phyloP scores from a whole-genome alignment of 1,140 invertebrate genomes.

The Solen grandis region DNA sequence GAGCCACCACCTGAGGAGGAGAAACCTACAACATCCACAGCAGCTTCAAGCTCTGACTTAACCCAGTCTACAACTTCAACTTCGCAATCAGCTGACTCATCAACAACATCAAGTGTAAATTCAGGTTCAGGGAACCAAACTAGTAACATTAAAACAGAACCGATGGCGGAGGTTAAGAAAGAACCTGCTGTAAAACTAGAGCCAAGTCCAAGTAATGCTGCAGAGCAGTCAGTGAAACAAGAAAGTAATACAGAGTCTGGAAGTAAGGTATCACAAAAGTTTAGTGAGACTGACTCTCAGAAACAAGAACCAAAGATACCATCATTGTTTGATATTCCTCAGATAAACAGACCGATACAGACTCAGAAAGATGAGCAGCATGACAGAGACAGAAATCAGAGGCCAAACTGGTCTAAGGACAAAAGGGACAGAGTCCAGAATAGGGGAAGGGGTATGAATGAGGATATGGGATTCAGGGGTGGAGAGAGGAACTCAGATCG shows the following conservation, averaged over 20 bases:
- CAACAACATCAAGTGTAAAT: not conserved
- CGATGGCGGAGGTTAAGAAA: not conserved
- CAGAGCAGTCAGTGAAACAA: not conserved
- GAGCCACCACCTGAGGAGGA: constrained; percentile 45
- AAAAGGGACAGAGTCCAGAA: not conserved
- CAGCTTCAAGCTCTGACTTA: not conserved
- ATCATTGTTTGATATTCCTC: not conserved
- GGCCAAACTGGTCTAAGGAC: constrained; percentile 3
- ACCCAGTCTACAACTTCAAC: not conserved
- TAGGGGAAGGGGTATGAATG: not conserved
- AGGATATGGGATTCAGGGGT: not conserved
- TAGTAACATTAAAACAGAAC: not conserved
- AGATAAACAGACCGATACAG: not conserved
- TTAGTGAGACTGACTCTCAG: not conserved
- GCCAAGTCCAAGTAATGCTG: not conserved
- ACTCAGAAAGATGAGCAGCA: not conserved
- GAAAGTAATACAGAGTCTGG: not conserved
- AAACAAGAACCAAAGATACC: not conserved
- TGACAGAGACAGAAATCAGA: constrained; percentile 9
- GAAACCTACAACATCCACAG: not conserved
- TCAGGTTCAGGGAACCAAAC: not conserved
- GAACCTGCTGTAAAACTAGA: not conserved
- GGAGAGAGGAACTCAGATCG: not conserved
- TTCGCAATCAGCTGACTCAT: not conserved
- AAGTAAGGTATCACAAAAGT: not conserved